These are phyloP conservation scores for Genyomyrus donnyi DNA, from an alignment of 2,113 vertebrate species.

Conservation along the genomic window DNA sequence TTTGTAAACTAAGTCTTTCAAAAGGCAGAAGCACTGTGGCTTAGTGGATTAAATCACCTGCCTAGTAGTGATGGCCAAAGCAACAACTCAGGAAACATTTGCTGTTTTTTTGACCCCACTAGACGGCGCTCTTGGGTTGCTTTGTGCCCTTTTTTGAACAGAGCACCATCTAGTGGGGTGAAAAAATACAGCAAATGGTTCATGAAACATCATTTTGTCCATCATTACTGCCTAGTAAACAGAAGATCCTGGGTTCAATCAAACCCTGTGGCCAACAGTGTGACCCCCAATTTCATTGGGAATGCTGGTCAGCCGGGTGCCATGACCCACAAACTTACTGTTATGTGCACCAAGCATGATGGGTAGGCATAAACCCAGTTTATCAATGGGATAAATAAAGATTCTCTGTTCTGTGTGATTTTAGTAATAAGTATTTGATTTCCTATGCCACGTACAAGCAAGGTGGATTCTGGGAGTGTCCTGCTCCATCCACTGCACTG, in stretches of 20 bases:
- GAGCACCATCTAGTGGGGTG: no score
- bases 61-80: neutral
- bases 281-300: neutral
- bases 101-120: no score
- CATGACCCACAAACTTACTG: neutral
- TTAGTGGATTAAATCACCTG: neutral
- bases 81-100: no score
- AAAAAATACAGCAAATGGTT: no score
- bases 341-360: neutral
- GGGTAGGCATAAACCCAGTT: neutral
- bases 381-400: neutral
- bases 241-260: neutral
- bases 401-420: neutral
- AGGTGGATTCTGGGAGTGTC: neutral
- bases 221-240: neutral
- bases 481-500: neutral
- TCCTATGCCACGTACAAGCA: neutral
- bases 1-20: neutral
- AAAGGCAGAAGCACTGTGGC: neutral
- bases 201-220: no score
- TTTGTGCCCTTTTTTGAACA: no score
- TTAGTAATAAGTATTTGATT: neutral
- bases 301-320: neutral
- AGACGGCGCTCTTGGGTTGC: no score
- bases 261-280: neutral